Evolutionary conservation across 1,140 invertebrate genomes (phyloP), one percentile per base, ranked within the genome.

Genomic region (Drosophila lacteicornis): DNA sequence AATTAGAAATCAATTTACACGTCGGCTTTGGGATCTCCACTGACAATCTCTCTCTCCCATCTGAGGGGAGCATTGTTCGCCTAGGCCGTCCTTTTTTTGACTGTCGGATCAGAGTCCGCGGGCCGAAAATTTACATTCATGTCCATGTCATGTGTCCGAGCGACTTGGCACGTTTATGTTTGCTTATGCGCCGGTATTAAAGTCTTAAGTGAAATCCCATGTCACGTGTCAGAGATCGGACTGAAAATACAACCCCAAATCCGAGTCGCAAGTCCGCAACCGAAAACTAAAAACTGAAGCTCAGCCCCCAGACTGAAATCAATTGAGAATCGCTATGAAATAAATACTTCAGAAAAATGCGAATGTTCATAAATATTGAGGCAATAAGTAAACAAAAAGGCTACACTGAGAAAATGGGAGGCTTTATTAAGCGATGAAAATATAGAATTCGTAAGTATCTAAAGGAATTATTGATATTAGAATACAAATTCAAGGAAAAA

Each of bases 131-230:
- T 50, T 79, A 55, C 57, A 58, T 81, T 56, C 83, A 67, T 82
- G 71, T 75, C 75, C 70, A 66, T 82, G 83, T 87, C 83, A 88
- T 87, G 80, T 87, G 84, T 87, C 80, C 84, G 51, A 75, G 60
- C 66, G 42, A 79, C 86, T 84, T 87, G 84, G 84, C 84, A 87
- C 80, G 82, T 88, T 87, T 88, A 87, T 82, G 83, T 82, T 87
- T 82, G 66, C 83, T 82, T 82, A 82, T 90, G 63, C 69, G 68
- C 74, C 45, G 70, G 85, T 75, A 90, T 88, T 88, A 81, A 85
- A 84, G 74, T 81, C 81, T 88, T 88, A 88, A 88, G 84, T 88
- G 84, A 88, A 88, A 88, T 88, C 84, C 84, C 84, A 90, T 88
- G 84, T 88, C 84, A 88, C 75, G 84, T 88, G 85, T 88, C 84